These are phyloP conservation scores for Mus musculus DNA, from an alignment of 2,113 vertebrate species.

Conservation along the genomic window DNA sequence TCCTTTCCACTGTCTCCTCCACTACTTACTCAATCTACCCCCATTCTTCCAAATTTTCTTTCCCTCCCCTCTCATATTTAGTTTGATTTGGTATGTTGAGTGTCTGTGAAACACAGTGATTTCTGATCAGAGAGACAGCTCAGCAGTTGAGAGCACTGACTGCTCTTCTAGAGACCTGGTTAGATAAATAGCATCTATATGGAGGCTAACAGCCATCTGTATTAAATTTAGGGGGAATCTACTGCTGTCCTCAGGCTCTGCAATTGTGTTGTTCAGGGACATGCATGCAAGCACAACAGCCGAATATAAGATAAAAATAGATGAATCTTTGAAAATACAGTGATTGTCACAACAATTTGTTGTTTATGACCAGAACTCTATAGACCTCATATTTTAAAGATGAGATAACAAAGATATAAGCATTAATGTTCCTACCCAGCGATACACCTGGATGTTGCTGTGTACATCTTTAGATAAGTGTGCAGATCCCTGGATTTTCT, in stretches of 20 bases:
- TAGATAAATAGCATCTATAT: neutral
- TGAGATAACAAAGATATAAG: neutral
- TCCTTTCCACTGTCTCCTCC: rapidly evolving
- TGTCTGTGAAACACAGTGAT: neutral
- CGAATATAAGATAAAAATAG: neutral
- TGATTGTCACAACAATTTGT: neutral
- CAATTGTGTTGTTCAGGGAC: too few species aligned
- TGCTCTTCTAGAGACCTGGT: neutral
- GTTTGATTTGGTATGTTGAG: neutral
- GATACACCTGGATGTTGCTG: neutral
- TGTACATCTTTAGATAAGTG: neutral
- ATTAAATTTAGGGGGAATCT: neutral
- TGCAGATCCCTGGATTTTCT: neutral
- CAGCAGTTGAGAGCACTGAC: neutral
- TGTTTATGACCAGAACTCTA: neutral
- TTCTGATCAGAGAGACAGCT: neutral
- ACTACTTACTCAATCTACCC: rapidly evolving
- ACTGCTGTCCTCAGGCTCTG: neutral
- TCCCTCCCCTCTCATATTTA: neutral
- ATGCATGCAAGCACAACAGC: neutral
- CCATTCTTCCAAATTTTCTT: neutral
- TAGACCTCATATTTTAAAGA: neutral
- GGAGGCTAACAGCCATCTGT: neutral
- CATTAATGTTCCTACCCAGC: neutral
- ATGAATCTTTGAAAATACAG: neutral